Evolutionary conservation across 2,113 vertebrate genomes (phyloP), one percentile per base, ranked within the genome.

Genomic region (Lamprotornis superbus): DNA sequence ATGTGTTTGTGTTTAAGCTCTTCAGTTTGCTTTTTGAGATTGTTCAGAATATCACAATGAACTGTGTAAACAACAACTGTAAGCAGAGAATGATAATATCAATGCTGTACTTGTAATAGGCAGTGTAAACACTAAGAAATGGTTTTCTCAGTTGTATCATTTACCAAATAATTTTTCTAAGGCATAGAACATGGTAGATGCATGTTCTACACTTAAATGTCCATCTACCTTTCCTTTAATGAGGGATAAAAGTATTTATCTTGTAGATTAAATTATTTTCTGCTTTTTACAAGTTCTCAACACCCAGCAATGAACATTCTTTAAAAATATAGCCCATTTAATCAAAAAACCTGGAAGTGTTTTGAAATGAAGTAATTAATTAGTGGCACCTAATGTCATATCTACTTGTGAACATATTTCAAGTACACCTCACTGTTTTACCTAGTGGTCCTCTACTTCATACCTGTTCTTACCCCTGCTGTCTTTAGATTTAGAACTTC

Each of bases 321-420:
- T 68, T 50, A 61, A 79, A 77, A 21, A 83, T 39, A 24, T 4
- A 70, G 7, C 12, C 39, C 7, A 31, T 75, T 78, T 75, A 1
- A 16, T 57, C 12, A 56, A 86, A 69, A 78, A 22, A 57, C 0
- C 4, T 53, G 27, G 25, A 69, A 46, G 3, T 50, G 52, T 56
- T 83, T 85, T 69, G n/a, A 80, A 90, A 70, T 56, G 1, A 40
- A 44, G 7, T 35, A 35, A 50, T 68, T 77, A 56, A 73, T 68
- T 68, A 61, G n/a, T 53, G 37, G 44, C 3, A 2, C 9, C 15
- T 71, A 49, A 71, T 0, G 0, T 63, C 7, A 35, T 30, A 42
- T 40, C 35, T 63, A 20, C 9, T 55, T 85, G 20, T 24, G 25
- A 53, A 44, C 5, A 8, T 64, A 20, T 49, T 56, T 37, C 9